These are phyloP conservation scores for Cephalopholis sonnerati DNA, from an alignment of 2,113 vertebrate genomes.

Conservation along the genomic window DNA sequence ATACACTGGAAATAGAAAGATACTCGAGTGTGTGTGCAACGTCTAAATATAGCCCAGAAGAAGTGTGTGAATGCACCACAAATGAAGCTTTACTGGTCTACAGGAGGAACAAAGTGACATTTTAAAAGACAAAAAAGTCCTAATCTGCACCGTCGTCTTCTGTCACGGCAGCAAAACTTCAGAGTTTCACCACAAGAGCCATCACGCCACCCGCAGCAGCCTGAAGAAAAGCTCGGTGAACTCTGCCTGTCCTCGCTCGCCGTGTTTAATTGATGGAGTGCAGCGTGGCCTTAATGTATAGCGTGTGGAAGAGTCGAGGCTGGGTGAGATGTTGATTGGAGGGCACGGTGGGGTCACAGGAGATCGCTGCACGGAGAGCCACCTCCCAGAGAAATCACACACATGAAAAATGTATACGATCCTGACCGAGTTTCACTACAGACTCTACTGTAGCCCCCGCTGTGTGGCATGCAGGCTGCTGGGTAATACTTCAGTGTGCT, in stretches of 20 bases:
- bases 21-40: neutral
- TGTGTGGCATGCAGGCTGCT: neutral
- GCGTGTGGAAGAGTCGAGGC: slow-evolving; percentile 47
- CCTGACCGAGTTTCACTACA: slow-evolving; percentile 43
- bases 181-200: neutral
- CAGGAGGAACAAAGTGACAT: neutral
- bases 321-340: slow-evolving; percentile 44
- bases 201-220: slow-evolving; percentile 25
- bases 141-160: neutral
- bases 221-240: slow-evolving; percentile 57
- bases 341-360: slow-evolving; percentile 54
- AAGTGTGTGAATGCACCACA: neutral
- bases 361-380: slow-evolving; percentile 51
- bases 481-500: neutral
- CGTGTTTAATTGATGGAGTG: slow-evolving; percentile 78
- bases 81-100: too few relatives aligned
- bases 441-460: neutral
- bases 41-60: neutral
- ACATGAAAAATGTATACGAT: slow-evolving; percentile 69
- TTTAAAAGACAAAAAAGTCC: neutral
- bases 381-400: slow-evolving; percentile 48
- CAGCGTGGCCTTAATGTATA: slow-evolving; percentile 65
- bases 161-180: slow-evolving; percentile 11
- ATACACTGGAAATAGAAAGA: neutral
- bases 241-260: slow-evolving; percentile 69